phyloP scores from a whole-genome alignment of 2,888 invertebrate genomes.

The Ceraclea dissimilis region DNA sequence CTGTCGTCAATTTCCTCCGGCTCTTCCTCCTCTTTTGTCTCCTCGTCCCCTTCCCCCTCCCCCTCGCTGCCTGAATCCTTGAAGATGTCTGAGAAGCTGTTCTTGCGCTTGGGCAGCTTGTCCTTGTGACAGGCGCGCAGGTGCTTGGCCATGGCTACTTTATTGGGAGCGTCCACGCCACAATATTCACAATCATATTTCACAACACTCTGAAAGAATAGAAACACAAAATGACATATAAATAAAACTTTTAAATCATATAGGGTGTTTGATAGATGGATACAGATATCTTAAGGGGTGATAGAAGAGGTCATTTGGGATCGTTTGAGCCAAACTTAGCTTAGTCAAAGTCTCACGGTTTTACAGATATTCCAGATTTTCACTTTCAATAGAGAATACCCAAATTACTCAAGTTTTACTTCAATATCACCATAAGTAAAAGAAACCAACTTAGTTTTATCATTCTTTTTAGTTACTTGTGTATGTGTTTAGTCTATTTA shows the following conservation, averaged over 20 bases:
- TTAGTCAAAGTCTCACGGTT: no score
- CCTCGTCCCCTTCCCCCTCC: slow-evolving; percentile 8
- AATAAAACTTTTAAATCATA: background rate
- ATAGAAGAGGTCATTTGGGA: no score
- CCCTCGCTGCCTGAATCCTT: slow-evolving; percentile 9
- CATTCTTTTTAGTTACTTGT: no score
- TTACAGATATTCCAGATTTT: no score
- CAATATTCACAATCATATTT: slow-evolving; percentile 21
- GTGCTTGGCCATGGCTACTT: slow-evolving; percentile 21
- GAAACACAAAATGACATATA: background rate
- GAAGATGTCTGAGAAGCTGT: slow-evolving; percentile 10
- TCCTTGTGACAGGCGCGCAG: slow-evolving; percentile 21
- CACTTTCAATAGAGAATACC: no score
- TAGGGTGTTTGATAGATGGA: no score
- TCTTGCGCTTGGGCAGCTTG: slow-evolving; percentile 19
- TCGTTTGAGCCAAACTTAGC: no score
- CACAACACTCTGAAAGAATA: slow-evolving; percentile 8
- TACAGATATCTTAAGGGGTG: no score
- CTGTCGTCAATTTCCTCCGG: slow-evolving; percentile 2
- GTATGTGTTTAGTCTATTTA: no score
- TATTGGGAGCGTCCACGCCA: slow-evolving; percentile 21
- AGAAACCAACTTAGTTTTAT: background rate
- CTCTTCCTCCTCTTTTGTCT: slow-evolving; percentile 3
- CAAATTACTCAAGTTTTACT: no score
- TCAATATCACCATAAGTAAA: background rate